These are phyloP conservation scores for Dascyllus trimaculatus DNA, from an alignment of 2,113 vertebrate species.

Conservation along the genomic window DNA sequence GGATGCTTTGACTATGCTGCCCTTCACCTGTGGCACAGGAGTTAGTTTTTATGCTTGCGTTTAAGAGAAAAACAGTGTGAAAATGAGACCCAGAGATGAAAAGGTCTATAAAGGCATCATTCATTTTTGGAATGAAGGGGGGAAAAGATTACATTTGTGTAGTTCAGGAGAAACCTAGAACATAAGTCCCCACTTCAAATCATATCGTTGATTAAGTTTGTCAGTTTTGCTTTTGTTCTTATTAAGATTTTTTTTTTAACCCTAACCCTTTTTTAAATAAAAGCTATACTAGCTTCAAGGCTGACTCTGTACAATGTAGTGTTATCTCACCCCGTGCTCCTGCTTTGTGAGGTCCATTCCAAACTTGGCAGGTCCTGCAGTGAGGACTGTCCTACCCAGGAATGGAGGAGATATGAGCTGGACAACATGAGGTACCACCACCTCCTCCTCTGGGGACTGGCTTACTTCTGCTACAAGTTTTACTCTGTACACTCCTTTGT, in stretches of 20 bases:
- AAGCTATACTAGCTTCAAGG: neutral
- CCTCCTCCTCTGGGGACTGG: conserved; percentile 74
- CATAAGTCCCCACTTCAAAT: too few relatives aligned
- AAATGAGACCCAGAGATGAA: neutral
- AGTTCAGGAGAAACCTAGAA: too few relatives aligned
- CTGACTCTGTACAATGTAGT: neutral
- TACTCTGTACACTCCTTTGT: conserved; percentile 82
- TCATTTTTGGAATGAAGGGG: too few relatives aligned
- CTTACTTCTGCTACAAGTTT: conserved; percentile 86
- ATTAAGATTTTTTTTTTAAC: too few relatives aligned
- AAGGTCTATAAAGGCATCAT: neutral
- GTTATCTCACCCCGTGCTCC: conserved; percentile 84
- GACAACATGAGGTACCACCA: conserved; percentile 81
- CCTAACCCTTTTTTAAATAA: too few relatives aligned
- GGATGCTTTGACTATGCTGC: conserved; percentile 78
- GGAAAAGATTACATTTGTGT: too few relatives aligned
- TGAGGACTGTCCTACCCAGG: conserved; percentile 84
- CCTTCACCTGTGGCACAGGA: conserved; percentile 80
- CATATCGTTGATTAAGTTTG: too few relatives aligned
- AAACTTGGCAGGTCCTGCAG: conserved; percentile 87
- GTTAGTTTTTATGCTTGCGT: neutral
- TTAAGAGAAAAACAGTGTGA: neutral
- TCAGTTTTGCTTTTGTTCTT: too few relatives aligned
- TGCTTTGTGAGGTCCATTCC: conserved; percentile 87
- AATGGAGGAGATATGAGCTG: conserved; percentile 88